Conservation (phyloP, 2,797 vertebrate genomes). For the Delichon dasypus region DNA sequence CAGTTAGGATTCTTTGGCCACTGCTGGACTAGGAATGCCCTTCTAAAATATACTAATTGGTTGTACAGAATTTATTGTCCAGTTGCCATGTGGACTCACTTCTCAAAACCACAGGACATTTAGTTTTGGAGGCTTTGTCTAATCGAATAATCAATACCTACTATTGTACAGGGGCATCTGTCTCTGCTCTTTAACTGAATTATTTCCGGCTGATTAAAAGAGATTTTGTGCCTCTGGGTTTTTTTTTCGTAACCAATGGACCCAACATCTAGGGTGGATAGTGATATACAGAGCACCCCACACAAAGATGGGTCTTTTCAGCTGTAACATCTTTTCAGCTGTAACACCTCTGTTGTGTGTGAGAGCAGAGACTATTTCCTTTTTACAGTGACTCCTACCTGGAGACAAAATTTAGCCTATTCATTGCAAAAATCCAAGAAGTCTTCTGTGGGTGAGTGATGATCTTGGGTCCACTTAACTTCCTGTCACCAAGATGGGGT, state of each 20-base stretch:
- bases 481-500: accelerated
- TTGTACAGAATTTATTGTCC: neutral
- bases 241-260: neutral
- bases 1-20: neutral
- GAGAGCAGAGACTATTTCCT: neutral
- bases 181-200: neutral
- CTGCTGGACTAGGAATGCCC: neutral
- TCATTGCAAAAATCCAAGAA: neutral
- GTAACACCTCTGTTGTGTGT: neutral
- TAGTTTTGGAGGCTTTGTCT: neutral
- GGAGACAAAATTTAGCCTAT: neutral
- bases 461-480: neutral
- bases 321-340: too few species aligned
- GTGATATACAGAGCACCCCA: too few species aligned
- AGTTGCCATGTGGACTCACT: neutral
- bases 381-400: accelerated
- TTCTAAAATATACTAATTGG: neutral
- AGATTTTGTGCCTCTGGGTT: accelerated
- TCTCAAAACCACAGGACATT: neutral
- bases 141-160: slow-evolving; percentile 25
- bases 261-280: neutral
- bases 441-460: neutral
- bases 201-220: neutral
- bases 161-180: neutral
- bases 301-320: neutral